phyloP scores from a whole-genome alignment of 2,888 invertebrate genomes.

The Tortrix viridana region DNA sequence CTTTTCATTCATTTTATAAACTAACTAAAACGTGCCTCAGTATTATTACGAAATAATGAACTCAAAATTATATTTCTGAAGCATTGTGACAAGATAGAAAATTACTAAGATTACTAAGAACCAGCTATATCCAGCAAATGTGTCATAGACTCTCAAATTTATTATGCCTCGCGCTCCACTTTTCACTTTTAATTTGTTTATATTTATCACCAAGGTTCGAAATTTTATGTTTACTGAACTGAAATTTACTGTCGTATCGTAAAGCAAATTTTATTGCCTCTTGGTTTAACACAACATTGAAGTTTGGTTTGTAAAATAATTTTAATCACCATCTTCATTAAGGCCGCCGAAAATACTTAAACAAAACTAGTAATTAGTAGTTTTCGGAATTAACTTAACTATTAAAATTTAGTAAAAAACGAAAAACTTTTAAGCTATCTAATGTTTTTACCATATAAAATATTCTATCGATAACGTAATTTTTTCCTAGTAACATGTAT shows the following conservation, averaged over 20 bases:
- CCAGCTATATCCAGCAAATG: neutral
- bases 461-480: too few relatives aligned
- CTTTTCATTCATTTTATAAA: too few relatives aligned
- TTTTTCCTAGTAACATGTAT: too few relatives aligned
- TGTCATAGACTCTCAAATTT: conserved; percentile 1
- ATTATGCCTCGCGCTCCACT: conserved; percentile 15
- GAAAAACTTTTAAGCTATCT: too few relatives aligned
- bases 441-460: too few relatives aligned
- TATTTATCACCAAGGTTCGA: conserved; percentile 14
- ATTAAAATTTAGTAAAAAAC: too few relatives aligned
- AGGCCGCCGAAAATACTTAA: neutral
- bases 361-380: neutral
- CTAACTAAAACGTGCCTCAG: too few relatives aligned
- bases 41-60: too few relatives aligned
- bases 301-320: conserved; percentile 12
- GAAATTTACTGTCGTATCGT: conserved; percentile 6
- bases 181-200: conserved; percentile 21
- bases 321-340: conserved; percentile 4
- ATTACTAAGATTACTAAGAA: neutral
- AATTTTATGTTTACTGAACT: conserved; percentile 16
- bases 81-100: neutral
- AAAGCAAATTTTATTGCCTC: conserved; percentile 30
- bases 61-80: neutral
- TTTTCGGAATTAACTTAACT: too few relatives aligned
- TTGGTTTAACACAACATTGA: conserved; percentile 12